Conservation (phyloP, 1,140 invertebrate species). For the Macrosteles quadrilineatus region DNA sequence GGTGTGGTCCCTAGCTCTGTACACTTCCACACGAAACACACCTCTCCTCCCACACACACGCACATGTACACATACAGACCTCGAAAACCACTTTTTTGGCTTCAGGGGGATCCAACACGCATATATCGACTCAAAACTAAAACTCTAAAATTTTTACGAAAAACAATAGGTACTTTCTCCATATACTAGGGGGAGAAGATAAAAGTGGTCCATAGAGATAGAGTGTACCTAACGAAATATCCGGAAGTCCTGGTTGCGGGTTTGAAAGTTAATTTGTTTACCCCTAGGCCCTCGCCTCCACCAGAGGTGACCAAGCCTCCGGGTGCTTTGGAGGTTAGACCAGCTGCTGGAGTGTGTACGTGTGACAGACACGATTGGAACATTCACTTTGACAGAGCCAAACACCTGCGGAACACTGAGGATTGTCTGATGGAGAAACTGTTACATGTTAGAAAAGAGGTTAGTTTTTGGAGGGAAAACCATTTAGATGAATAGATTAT, state of each 20-base stretch:
- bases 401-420: slow-evolving; percentile 8
- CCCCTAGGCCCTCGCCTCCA: background rate
- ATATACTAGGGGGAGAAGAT: background rate
- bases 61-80: no score
- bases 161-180: no score
- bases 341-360: background rate
- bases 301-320: slow-evolving; percentile 24
- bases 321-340: slow-evolving; percentile 12
- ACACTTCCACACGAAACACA: no score
- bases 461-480: no score
- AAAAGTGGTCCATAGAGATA: background rate
- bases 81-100: no score
- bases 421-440: slow-evolving; percentile 22
- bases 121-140: no score
- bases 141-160: background rate
- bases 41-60: no score
- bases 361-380: slow-evolving; percentile 24
- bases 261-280: background rate
- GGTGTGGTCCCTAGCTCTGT: no score
- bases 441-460: slow-evolving; percentile 8
- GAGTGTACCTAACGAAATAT: background rate
- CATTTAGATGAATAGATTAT: no score
- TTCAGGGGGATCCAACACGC: no score
- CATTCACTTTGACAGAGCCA: slow-evolving; percentile 19
- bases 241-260: background rate